Conservation (phyloP, 2,888 invertebrate genomes). For the Cosmia pyralina region DNA sequence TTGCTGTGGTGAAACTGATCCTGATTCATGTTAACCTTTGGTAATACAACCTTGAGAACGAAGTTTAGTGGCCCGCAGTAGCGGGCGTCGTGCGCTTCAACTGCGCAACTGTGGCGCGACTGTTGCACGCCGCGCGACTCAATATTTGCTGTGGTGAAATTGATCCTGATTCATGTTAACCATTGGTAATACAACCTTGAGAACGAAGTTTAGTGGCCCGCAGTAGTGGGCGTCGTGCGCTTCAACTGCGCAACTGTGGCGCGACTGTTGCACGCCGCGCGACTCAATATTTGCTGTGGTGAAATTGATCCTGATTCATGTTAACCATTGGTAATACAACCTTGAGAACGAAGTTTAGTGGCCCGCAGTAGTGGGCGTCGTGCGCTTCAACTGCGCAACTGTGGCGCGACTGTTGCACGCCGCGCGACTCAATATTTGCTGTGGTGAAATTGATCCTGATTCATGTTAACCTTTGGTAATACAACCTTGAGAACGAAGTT, state of each 20-base stretch:
- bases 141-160: neutral
- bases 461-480: neutral
- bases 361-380: neutral
- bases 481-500: slow-evolving; percentile 16
- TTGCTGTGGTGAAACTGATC: neutral
- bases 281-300: neutral
- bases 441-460: neutral
- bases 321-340: neutral
- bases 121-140: too few species aligned
- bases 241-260: neutral
- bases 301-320: neutral
- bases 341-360: slow-evolving; percentile 23
- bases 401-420: neutral
- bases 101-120: neutral
- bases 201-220: slow-evolving; percentile 22
- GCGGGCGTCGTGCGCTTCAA: neutral
- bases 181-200: neutral
- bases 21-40: neutral
- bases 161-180: neutral
- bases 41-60: slow-evolving; percentile 6
- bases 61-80: slow-evolving; percentile 8
- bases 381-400: slow-evolving; percentile 1
- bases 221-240: neutral
- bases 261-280: neutral
- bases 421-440: too few species aligned